Base-by-base conservation (phyloP, 2,113 vertebrate genomes). In the Neolamprologus fasciatus region DNA sequence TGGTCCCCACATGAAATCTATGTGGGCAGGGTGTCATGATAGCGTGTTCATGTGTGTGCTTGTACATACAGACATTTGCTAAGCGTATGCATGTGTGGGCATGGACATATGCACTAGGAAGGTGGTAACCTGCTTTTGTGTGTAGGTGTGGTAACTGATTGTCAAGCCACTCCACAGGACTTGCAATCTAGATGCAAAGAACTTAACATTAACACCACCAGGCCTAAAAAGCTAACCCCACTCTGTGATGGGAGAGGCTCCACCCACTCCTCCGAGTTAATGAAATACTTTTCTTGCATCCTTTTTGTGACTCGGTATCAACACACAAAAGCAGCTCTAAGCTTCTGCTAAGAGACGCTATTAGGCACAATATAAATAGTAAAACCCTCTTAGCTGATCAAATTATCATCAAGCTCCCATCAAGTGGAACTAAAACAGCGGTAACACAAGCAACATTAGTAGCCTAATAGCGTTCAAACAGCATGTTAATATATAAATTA, bases 111-210 rank as follows among this genome's bases (percentile, higher is more conserved):
- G 51, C 83, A 42, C 4, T 35, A 68, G 10, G 76, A 90, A 37
- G 55, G 57, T 84, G 82, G 82, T 83, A 80, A 68, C 31, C 83
- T 45, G 87, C 7, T 79, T 17, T 17, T 23, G 40, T 73, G 71
- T 78, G 91, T 87, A 89, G 86, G 81, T 80, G 66, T 55, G 84
- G 82, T 81, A 88, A 91, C 33, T 87, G 88, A 85, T 87, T 68
- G 7, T 53, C 66, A 86, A 85, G 76, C 58, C 80, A 55, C 82
- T 80, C 33, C 54, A 86, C 78, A 89, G 58, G 81, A 81, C 35
- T 87, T 87, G 71, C 26, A 5, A 91, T 89, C 68, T 86, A 86
- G 85, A 91, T 90, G 88, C 86, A 63, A 91, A 91, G 83, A 54
- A 81, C 83, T 76, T 26, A 84, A 63, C 68, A 50, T 88, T 82